Conservation (phyloP, 2,888 invertebrate species). For the Athalia circularis region DNA sequence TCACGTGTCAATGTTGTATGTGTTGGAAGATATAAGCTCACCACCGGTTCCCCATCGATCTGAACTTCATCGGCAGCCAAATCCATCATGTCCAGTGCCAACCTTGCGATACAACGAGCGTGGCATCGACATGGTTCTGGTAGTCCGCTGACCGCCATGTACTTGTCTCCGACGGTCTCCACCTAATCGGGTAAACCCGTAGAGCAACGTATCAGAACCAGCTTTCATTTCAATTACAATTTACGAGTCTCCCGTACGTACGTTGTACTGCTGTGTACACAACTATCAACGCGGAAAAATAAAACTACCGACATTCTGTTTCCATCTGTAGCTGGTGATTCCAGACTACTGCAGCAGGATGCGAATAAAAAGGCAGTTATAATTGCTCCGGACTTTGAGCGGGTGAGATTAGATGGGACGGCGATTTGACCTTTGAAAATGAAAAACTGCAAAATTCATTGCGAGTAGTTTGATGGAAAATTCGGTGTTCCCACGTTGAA, state of each 20-base stretch:
- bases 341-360: no score
- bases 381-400: no score
- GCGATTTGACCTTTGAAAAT: no score
- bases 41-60: constrained; percentile 91
- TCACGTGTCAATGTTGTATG: not conserved
- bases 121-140: constrained; percentile 94
- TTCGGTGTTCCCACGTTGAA: no score
- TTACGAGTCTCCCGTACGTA: not conserved
- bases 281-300: not conserved
- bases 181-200: constrained; percentile 79
- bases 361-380: no score
- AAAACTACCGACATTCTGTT: not conserved
- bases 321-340: no score
- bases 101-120: constrained; percentile 91
- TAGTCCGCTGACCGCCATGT: constrained; percentile 97
- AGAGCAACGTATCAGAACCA: not conserved
- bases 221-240: constrained; percentile 14
- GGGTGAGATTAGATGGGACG: no score
- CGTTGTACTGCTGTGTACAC: not conserved
- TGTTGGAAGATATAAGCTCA: constrained; percentile 74
- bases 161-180: constrained; percentile 98
- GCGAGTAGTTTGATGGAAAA: no score
- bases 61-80: constrained; percentile 87
- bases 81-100: constrained; percentile 98
- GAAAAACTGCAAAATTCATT: no score